Conservation (phyloP, 1,140 invertebrate genomes). For the Reticulitermes speratus region DNA sequence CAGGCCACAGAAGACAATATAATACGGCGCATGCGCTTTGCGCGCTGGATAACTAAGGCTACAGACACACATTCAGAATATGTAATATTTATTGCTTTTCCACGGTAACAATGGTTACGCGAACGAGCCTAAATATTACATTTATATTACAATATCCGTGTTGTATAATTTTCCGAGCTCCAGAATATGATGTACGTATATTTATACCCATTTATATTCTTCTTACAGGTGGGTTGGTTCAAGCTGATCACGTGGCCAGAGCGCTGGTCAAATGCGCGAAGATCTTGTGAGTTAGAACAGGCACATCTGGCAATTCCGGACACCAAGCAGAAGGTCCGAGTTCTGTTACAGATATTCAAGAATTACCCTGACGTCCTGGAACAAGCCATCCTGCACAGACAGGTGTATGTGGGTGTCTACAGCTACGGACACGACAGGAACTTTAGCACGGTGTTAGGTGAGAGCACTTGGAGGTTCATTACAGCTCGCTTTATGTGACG, state of each 20-base stretch:
- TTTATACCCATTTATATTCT: not conserved
- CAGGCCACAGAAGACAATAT: too few species aligned
- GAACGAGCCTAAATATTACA: too few species aligned
- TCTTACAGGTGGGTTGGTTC: not conserved
- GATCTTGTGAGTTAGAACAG: not conserved
- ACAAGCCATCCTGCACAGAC: not conserved
- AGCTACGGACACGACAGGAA: not conserved
- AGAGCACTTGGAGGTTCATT: not conserved
- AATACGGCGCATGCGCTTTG: too few species aligned
- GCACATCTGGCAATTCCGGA: not conserved
- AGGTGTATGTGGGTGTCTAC: slow-evolving; percentile 19
- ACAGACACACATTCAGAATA: too few species aligned
- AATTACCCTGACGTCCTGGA: not conserved
- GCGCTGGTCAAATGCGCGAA: not conserved
- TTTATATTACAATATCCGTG: too few species aligned
- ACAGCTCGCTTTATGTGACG: too few species aligned
- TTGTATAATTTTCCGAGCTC: too few species aligned
- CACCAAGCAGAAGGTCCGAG: not conserved
- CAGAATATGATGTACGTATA: too few species aligned
- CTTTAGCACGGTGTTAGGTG: not conserved
- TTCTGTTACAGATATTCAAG: not conserved
- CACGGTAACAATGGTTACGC: too few species aligned
- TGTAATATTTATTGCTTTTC: too few species aligned
- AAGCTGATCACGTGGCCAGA: slow-evolving; percentile 18
- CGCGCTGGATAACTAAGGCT: too few species aligned